Evolutionary conservation across 2,797 vertebrate species (phyloP), one percentile per base, ranked within the genome.

Genomic region (Macroramphosus scolopax): DNA sequence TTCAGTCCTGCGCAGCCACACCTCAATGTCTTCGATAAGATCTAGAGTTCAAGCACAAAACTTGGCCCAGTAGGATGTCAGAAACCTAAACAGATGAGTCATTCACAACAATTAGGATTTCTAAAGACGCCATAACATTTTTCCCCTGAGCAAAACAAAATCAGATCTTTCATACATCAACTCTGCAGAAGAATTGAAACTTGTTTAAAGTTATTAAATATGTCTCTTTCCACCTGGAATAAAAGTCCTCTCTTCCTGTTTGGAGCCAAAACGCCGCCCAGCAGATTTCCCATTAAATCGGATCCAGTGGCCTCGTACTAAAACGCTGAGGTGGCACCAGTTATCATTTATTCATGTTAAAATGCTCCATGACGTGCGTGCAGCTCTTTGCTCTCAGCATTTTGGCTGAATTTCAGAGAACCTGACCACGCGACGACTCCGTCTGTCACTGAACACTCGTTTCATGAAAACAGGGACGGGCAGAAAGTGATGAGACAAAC

Each of bases 261-360:
- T 57, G 24, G 1, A 25, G 29, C 26, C n/a, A 0, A 43, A 63
- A 48, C 42, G 11, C 41, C 6, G 14, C 26, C 12, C 16, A 36
- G 49, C 26, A 51, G 22, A 59, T 55, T 56, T 53, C 50, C 18
- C 24, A 36, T 38, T 20, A 67, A 65, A 28, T 36, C 37, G 35
- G 31, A 63, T 66, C 28, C 53, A 11, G 37, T 40, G 38, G 49
- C 54, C 49, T 11, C 3, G 5, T 42, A 11, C 29, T 16, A 44
- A 57, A 68, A 38, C 0, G 1, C 39, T 37, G 44, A 41, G 26
- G 36, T 63, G 48, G 41, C 28, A 10, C 50, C 35, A 13, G 17
- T 17, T 5, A 39, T 72, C n/a, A 63, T 70, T 68, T 65, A 72
- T 75, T 68, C 11, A 63, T 71, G 36, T 31, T 58, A 38, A 70